phyloP scores from a whole-genome alignment of 2,888 invertebrate genomes.

The Cyclophora punctaria region DNA sequence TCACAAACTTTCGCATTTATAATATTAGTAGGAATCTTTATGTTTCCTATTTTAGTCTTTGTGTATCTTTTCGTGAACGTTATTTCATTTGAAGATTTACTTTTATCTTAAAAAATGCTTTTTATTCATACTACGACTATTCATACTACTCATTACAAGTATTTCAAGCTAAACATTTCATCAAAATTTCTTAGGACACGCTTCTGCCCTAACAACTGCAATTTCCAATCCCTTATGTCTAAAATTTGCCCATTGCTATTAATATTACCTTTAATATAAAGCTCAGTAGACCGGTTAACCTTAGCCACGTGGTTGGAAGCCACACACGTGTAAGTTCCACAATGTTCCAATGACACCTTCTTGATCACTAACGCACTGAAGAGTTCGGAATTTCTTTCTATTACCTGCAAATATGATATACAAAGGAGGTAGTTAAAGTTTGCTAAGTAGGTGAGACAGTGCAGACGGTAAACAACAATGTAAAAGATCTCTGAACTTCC shows the following conservation, averaged over 20 bases:
- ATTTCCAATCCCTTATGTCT: neutral
- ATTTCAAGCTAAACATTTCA: neutral
- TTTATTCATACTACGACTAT: no score
- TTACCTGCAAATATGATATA: slow-evolving; percentile 56
- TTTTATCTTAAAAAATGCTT: neutral
- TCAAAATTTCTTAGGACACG: neutral
- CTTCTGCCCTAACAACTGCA: neutral
- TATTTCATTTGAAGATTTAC: neutral
- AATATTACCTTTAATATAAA: slow-evolving; percentile 78
- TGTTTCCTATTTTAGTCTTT: neutral
- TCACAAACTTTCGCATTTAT: no score
- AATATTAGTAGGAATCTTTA: no score
- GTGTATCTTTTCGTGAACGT: neutral
- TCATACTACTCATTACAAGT: neutral
- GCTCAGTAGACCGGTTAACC: slow-evolving; percentile 80
- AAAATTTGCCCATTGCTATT: no score
- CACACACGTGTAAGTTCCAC: slow-evolving; percentile 82
- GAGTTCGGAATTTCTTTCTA: slow-evolving; percentile 80
- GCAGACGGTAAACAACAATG: no score
- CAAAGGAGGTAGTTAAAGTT: neutral
- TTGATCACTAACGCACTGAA: slow-evolving; percentile 82
- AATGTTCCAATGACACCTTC: slow-evolving; percentile 80
- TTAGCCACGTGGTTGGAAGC: slow-evolving; percentile 83
- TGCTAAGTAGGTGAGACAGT: no score
- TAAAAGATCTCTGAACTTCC: no score